Base-by-base conservation (phyloP, 2,113 vertebrate species). In the Heloderma charlesbogerti region DNA sequence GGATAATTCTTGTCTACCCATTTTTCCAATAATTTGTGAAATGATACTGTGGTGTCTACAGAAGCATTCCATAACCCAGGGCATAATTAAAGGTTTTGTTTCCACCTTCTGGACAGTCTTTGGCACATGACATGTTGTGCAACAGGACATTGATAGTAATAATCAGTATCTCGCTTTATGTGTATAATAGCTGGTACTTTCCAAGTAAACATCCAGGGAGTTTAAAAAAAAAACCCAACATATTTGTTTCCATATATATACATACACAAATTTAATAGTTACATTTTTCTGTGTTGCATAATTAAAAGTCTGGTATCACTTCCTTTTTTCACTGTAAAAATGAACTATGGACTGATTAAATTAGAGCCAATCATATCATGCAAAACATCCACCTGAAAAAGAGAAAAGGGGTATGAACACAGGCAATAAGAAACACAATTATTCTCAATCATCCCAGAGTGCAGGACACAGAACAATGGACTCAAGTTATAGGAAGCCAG, bases 351-450 rank as follows among this genome's bases (percentile, higher is more conserved):
- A 91, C 92, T 94, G 88, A 92, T 92, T 94, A 95, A 81, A 34
- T 91, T 94, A 71, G 95, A 72, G 92, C 95, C 94, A 91, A 97
- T 95, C 43, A 98, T 94, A 89, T 96, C 85, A 43, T 91, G 22
- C 93, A 97, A 92, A 51, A 90, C 29, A 74, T 93, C 95, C 94
- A 63, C 92, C 98, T 98, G 97, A 90, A 95, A 96, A 97, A 96
- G 74, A 78, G 4, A 91, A 84, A 91, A 91, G 78, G 90, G 8
- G 60, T 15, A 86, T 37, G 89, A 20, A 57, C 37, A 67, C 43
- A 34, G 2, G n/a, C 7, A 45, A 34, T 72, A 10, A 54, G 18
- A 86, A 89, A 43, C n/a, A 81, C 22, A 79, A 37, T 34, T 34
- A 89, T 60, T 71, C n/a, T n/a, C n/a, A n/a, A n/a, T n/a, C n/a